Percentiles rank a stretch among this genome's conserved stretches.
phyloP scores from a whole-genome alignment of 2,888 invertebrate genomes.

The Nomada hirtipes region DNA sequence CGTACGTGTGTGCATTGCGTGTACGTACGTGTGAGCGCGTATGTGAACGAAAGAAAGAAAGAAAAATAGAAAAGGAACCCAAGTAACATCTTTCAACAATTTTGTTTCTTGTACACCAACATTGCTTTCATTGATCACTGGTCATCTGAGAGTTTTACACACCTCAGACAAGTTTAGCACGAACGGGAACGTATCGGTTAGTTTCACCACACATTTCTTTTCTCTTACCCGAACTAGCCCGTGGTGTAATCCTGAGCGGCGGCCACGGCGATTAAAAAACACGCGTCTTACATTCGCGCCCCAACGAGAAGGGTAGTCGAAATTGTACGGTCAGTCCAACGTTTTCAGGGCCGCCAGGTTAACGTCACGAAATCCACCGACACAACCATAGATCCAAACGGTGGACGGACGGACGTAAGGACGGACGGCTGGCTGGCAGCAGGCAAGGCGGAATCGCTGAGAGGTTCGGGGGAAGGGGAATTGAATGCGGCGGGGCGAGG shows the following conservation, averaged over 20 bases:
- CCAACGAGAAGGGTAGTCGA: conserved; percentile 71
- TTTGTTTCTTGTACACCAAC: conserved; percentile 26
- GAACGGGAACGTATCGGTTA: conserved; percentile 45
- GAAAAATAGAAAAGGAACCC: conserved; percentile 33
- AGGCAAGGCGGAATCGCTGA: conserved; percentile 73
- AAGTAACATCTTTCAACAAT: conserved; percentile 37
- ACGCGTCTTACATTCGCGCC: conserved; percentile 68
- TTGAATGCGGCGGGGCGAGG: conserved; percentile 67
- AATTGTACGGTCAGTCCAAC: conserved; percentile 72
- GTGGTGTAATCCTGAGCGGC: conserved; percentile 40
- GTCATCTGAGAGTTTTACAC: conserved; percentile 11
- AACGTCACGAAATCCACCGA: conserved; percentile 81
- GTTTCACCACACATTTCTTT: conserved; percentile 63
- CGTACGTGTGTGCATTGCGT: not conserved
- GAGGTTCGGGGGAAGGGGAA: conserved; percentile 65
- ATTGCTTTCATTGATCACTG: conserved; percentile 37
- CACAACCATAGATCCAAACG: conserved; percentile 78
- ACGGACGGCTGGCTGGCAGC: conserved; percentile 78
- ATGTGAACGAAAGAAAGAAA: conserved; percentile 35
- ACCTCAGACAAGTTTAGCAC: conserved; percentile 30
- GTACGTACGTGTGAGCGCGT: not conserved
- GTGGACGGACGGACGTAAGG: conserved; percentile 80
- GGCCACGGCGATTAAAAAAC: conserved; percentile 69
- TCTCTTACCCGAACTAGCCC: conserved; percentile 58
- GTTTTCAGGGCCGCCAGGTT: conserved; percentile 84